phyloP scores from a whole-genome alignment of 2,113 vertebrate genomes.

The Emberiza fucata region DNA sequence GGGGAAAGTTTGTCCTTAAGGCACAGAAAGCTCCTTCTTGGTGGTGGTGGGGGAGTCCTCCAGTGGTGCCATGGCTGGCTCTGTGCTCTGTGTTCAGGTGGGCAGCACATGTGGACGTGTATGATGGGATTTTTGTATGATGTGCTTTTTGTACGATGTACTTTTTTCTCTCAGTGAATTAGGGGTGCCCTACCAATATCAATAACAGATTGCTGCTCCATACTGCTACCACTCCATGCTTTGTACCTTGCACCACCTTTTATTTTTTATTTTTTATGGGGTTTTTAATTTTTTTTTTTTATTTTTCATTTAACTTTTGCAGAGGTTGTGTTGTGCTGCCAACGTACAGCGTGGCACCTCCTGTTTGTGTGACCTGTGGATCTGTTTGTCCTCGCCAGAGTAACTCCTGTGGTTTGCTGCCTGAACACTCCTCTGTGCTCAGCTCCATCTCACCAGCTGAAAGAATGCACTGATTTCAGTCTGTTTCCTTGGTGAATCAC shows the following conservation, averaged over 20 bases:
- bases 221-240: background rate
- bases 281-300: no score
- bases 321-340: background rate
- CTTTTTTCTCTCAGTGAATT: background rate
- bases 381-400: constrained; percentile 27
- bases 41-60: background rate
- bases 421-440: background rate
- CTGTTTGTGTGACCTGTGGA: background rate
- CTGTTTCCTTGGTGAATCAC: constrained; percentile 46
- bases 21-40: background rate
- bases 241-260: background rate
- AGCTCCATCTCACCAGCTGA: background rate
- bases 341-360: background rate
- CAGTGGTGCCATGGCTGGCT: background rate
- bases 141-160: background rate
- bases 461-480: constrained; percentile 14
- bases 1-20: background rate
- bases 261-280: no score
- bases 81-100: background rate
- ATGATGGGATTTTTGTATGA: no score
- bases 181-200: background rate
- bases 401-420: background rate
- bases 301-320: background rate
- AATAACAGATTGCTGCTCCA: background rate
- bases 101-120: background rate